Evolutionary conservation across 2,888 invertebrate genomes (phyloP).

Genomic region (Dendrolimus houi): DNA sequence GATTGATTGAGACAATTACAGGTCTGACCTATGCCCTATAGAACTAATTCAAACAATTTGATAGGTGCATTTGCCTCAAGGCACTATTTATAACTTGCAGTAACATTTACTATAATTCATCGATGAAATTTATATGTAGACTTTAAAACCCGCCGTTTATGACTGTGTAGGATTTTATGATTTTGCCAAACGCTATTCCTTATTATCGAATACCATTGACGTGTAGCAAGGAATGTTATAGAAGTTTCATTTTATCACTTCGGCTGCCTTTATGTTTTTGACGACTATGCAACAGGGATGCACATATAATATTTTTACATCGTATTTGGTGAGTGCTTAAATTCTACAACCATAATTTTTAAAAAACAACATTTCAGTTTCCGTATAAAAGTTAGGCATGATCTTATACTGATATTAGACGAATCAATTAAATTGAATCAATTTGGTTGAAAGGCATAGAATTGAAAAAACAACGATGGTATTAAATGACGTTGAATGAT

Average conservation of each 20-base stretch:
- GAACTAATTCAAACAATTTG: not conserved
- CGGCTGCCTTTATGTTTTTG: not conserved
- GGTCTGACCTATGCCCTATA: constrained; percentile 39
- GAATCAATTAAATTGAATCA: no score
- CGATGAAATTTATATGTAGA: not conserved
- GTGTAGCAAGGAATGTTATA: not conserved
- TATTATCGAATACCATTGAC: not conserved
- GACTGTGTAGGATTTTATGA: not conserved
- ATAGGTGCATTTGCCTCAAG: constrained; percentile 5
- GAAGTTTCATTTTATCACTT: not conserved
- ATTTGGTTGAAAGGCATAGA: no score
- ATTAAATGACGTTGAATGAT: no score
- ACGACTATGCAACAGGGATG: not conserved
- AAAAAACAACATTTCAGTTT: no score
- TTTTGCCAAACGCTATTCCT: not conserved
- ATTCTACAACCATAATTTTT: no score
- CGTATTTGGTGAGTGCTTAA: no score
- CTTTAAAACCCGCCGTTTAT: not conserved
- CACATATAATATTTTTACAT: no score
- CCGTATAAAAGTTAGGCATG: no score
- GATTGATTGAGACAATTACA: constrained; percentile 49
- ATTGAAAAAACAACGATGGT: no score
- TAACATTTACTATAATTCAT: not conserved
- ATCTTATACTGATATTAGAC: no score
- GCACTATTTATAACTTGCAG: not conserved